A percentile compares a stretch with the other conserved stretches of the same genome.
These are phyloP conservation scores for Trissolcus basalis DNA, from an alignment of 1,140 invertebrate genomes.

Conservation along the genomic window DNA sequence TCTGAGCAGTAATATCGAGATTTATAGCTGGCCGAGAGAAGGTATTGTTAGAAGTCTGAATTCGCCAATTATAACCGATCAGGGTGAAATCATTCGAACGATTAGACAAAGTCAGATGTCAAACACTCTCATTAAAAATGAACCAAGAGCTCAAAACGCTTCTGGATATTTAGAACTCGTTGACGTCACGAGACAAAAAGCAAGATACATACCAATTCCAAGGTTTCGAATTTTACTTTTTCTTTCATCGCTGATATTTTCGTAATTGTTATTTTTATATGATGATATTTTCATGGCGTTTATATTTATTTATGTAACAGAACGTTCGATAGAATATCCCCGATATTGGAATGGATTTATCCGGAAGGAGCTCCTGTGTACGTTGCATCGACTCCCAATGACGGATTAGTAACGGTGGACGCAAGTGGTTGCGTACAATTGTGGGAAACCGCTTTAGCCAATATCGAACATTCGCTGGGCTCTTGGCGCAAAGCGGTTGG, in stretches of 20 bases:
- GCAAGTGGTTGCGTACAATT: constrained; percentile 78
- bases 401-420: constrained; percentile 79
- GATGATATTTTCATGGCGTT: no score
- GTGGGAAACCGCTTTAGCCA: constrained; percentile 78
- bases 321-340: constrained; percentile 57
- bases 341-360: constrained; percentile 69
- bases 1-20: constrained; percentile 67
- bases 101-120: constrained; percentile 62
- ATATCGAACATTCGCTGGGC: constrained; percentile 73
- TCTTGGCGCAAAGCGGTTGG: constrained; percentile 70
- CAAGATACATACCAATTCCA: constrained; percentile 80
- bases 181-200: constrained; percentile 75
- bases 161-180: constrained; percentile 79
- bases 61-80: constrained; percentile 68
- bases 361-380: constrained; percentile 69
- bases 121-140: constrained; percentile 55
- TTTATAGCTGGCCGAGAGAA: constrained; percentile 66
- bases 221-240: constrained; percentile 71
- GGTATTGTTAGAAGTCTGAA: constrained; percentile 36
- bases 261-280: no score
- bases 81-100: constrained; percentile 70
- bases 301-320: no score
- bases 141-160: constrained; percentile 39
- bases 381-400: constrained; percentile 62
- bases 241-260: no score